Evolutionary conservation across 2,113 vertebrate species (phyloP).

Genomic region (Raja brachyura): DNA sequence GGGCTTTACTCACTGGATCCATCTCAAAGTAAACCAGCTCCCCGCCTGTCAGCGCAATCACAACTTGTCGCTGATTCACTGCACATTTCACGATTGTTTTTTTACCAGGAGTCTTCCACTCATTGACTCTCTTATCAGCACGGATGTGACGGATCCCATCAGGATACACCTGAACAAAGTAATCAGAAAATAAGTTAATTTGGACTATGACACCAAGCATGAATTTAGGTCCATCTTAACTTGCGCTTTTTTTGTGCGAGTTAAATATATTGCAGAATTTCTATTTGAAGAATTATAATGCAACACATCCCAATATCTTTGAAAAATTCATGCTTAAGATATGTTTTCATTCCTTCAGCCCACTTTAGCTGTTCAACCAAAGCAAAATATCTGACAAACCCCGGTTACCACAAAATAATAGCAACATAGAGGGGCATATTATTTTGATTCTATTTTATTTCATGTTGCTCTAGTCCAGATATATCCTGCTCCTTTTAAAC

Average conservation of each 20-base stretch:
- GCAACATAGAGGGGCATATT: not conserved
- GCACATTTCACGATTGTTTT: constrained; percentile 96
- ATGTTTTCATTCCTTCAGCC: not conserved
- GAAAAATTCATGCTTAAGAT: not conserved
- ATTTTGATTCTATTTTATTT: not conserved
- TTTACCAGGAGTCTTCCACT: constrained; percentile 97
- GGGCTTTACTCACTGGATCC: constrained; percentile 77
- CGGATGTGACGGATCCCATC: constrained; percentile 94
- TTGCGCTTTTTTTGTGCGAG: not conserved
- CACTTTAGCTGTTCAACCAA: not conserved
- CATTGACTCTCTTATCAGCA: constrained; percentile 95
- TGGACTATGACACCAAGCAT: not conserved
- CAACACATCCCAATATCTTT: not conserved
- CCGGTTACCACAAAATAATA: not conserved
- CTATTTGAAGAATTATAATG: not conserved
- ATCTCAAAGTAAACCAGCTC: constrained; percentile 98
- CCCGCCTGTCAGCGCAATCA: constrained; percentile 91
- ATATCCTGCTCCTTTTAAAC: not conserved
- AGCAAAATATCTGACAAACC: not conserved
- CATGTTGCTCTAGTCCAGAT: not conserved
- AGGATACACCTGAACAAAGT: constrained; percentile 76
- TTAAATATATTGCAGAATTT: too few relatives aligned
- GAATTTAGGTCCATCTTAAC: not conserved
- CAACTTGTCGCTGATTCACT: constrained; percentile 97
- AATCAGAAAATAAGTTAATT: not conserved